Percentiles rank a stretch among this genome's conserved stretches.
phyloP scores from a whole-genome alignment of 2,113 vertebrate genomes.

The Mormyrus iriodes region DNA sequence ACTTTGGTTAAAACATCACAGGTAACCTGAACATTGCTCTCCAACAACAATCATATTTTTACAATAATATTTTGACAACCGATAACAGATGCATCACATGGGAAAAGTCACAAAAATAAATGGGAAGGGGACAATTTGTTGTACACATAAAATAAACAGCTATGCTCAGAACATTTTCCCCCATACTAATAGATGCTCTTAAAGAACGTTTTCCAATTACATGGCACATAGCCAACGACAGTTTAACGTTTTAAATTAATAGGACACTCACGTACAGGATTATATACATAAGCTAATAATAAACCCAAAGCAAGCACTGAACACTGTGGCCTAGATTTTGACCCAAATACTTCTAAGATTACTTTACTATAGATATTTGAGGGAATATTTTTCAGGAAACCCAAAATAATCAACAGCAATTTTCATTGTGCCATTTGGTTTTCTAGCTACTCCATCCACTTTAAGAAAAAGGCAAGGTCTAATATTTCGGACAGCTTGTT shows the following conservation, averaged over 20 bases:
- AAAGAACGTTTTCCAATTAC: background rate
- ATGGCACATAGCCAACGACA: background rate
- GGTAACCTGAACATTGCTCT: background rate
- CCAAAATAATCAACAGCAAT: background rate
- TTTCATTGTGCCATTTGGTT: background rate
- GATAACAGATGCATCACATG: no score
- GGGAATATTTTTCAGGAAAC: background rate
- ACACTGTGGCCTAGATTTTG: constrained; percentile 14
- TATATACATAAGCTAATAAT: constrained; percentile 15
- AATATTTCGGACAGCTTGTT: no score
- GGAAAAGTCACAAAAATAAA: no score
- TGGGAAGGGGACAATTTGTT: no score
- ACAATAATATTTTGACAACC: no score
- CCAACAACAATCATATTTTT: no score
- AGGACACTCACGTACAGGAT: background rate
- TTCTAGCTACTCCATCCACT: background rate
- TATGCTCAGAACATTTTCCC: background rate
- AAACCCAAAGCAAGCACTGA: constrained; percentile 9
- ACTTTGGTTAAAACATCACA: constrained; percentile 9
- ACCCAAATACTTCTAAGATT: constrained; percentile 13
- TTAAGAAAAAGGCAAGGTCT: background rate
- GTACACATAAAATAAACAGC: no score
- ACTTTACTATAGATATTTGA: background rate
- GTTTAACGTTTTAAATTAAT: constrained; percentile 19
- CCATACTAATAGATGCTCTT: background rate